Evolutionary conservation across 1,140 invertebrate species (phyloP), one percentile per base, ranked within the genome.

Genomic region (Pogonomyrmex barbatus): DNA sequence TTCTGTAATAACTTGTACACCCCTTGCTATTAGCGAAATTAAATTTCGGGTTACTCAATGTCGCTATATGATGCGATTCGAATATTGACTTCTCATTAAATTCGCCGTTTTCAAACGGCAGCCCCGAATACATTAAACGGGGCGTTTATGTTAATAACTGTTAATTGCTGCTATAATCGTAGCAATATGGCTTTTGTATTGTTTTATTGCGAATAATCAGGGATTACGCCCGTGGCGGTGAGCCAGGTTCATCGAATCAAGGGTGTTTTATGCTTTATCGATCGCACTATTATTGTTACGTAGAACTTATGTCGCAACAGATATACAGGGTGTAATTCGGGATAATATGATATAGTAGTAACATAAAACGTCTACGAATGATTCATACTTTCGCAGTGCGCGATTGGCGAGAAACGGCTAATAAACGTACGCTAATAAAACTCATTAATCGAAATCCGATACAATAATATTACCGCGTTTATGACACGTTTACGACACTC

Each of bases 191-290:
- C 54, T 71, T 73, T 71, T 60, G 88, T 68, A 81, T 86, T 81
- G 82, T 86, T 88, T 86, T 76, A 88, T 79, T n/a, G 54, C 75
- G 87, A 63, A 85, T 78, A 86, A 70, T 63, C 75, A n/a, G 42
- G 70, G 33, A 67, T 62, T 75, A 75, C 9, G 65, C 14, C 36
- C 75, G 50, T 71, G 9, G 67, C 67, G 73, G 30, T 56, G 56
- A 85, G 36, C 81, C 54, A 60, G 68, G 67, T 75, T 83, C 45
- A 73, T 75, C 79, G 42, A 75, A 83, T 82, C 67, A 82, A 83
- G 56, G 56, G 62, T 47, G 42, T 83, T 83, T 83, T 83, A 75
- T 47, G 42, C 30, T 39, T 60, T 83, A 83, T 73, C n/a, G 79
- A 75, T 83, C 45, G 45, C 42, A 8, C 33, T 47, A 71, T 58